These are phyloP conservation scores for Trisateles emortualis DNA, from an alignment of 2,888 invertebrate genomes.

Conservation along the genomic window DNA sequence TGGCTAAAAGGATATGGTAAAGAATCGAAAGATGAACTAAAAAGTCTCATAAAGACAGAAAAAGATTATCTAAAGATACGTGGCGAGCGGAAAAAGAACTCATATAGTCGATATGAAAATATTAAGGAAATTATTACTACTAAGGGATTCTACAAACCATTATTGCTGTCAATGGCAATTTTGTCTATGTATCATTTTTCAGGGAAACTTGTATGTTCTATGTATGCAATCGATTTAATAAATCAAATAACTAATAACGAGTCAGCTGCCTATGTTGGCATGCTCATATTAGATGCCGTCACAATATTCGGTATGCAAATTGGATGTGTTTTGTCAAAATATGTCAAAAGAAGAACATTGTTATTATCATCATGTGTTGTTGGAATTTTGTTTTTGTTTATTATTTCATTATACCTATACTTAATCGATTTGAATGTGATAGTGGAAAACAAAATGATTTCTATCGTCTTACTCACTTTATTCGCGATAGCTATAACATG, in stretches of 20 bases:
- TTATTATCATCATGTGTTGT: slow-evolving; percentile 36
- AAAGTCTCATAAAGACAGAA: not conserved
- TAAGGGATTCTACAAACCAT: slow-evolving; percentile 29
- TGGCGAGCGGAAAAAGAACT: not conserved
- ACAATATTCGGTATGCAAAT: slow-evolving; percentile 51
- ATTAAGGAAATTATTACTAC: slow-evolving; percentile 13
- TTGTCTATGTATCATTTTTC: slow-evolving; percentile 28
- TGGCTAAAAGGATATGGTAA: slow-evolving; percentile 41
- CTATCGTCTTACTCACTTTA: slow-evolving; percentile 20
- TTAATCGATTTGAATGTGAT: slow-evolving; percentile 20
- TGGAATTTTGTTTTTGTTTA: slow-evolving; percentile 38
- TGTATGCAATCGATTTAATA: slow-evolving; percentile 57
- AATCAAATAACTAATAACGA: slow-evolving; percentile 43
- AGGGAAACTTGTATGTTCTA: slow-evolving; percentile 34
- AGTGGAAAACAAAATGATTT: slow-evolving; percentile 25
- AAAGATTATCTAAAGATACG: not conserved
- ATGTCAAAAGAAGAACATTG: slow-evolving; percentile 40
- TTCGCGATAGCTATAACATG: slow-evolving; percentile 49
- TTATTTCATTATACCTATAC: slow-evolving; percentile 21
- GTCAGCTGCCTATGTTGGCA: slow-evolving; percentile 45
- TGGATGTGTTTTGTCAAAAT: slow-evolving; percentile 42
- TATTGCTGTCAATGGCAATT: slow-evolving; percentile 20
- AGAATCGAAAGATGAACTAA: slow-evolving; percentile 25
- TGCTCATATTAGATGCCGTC: slow-evolving; percentile 55
- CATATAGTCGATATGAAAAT: not conserved